Percentiles rank a stretch among this genome's conserved stretches.
These are phyloP conservation scores for Aphidius colemani DNA, from an alignment of 2,888 invertebrate species.

Conservation along the genomic window DNA sequence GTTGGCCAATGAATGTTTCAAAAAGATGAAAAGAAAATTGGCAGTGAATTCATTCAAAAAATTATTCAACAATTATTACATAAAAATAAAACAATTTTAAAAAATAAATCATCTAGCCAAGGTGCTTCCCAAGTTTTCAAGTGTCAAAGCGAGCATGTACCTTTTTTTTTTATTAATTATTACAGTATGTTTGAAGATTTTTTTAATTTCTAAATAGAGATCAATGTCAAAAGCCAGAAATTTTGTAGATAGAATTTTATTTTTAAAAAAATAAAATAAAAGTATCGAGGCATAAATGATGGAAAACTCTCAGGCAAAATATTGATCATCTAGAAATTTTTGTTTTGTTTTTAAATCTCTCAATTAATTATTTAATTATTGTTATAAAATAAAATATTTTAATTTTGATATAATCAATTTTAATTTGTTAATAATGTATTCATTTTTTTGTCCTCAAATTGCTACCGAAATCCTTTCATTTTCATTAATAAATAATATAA, in stretches of 20 bases:
- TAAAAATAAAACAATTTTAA: too few species aligned
- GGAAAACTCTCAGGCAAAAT: not conserved
- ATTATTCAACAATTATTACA: too few species aligned
- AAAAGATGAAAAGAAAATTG: too few species aligned
- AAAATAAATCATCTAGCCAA: not conserved
- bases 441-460: not conserved
- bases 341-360: not conserved
- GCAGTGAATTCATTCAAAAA: too few species aligned
- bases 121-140: slow-evolving; percentile 8
- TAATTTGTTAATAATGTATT: not conserved
- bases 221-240: slow-evolving; percentile 11
- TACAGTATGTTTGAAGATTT: not conserved
- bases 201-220: not conserved
- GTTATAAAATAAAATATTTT: not conserved
- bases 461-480: not conserved
- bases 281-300: not conserved
- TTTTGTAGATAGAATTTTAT: slow-evolving; percentile 1
- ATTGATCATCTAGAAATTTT: not conserved
- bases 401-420: not conserved
- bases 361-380: not conserved
- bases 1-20: too few species aligned
- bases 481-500: too few species aligned
- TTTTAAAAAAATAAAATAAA: not conserved
- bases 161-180: not conserved
- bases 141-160: slow-evolving; percentile 1